Base-by-base conservation (phyloP, 2,888 invertebrate genomes). In the Psylliodes chrysocephalus region DNA sequence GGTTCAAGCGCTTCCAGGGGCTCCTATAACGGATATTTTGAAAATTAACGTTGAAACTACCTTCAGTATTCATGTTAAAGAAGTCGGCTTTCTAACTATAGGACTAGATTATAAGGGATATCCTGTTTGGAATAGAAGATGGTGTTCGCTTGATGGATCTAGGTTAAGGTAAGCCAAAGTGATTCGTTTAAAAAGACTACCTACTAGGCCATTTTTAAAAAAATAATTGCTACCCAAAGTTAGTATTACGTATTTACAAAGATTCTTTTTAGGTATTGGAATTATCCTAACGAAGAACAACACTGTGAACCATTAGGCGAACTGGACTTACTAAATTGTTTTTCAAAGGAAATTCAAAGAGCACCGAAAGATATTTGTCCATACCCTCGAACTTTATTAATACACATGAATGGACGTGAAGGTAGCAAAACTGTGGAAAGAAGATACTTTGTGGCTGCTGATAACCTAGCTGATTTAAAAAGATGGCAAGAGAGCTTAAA, bases 111-210 rank as follows among this genome's bases (percentile, higher is more conserved):
- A 28, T 8, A 60, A 56, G 15, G 55, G 60, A 4, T 22, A 44
- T 28, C 47, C 60, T 6, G n/a, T 66, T 40, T 68, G 68, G 66
- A 66, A 54, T 19, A 47, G 56, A 38, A 52, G 59, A 28, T 68
- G 68, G 68, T 68, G 68, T 15, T 25, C 38, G 5, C 46, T 68
- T 14, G 52, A 68, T 15, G 66, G 61, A 2, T 44, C n/a, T 30
- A 25, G 14, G 8, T 8, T 49, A 10, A 49, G 49, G 49, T 49
- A 49, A 1, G 12, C 7, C n/a, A n/a, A n/a, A n/a, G n/a, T n/a
- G n/a, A n/a, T n/a, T n/a, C n/a, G n/a, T n/a, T n/a, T n/a, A n/a
- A n/a, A n/a, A n/a, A n/a, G n/a, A n/a, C n/a, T n/a, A n/a, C n/a
- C n/a, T n/a, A n/a, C n/a, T n/a, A n/a, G n/a, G n/a, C n/a, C n/a